Percentiles rank a stretch among this genome's conserved stretches.
Evolutionary conservation across 2,888 invertebrate genomes (phyloP).

Genomic region (Eupithecia subfuscata): DNA sequence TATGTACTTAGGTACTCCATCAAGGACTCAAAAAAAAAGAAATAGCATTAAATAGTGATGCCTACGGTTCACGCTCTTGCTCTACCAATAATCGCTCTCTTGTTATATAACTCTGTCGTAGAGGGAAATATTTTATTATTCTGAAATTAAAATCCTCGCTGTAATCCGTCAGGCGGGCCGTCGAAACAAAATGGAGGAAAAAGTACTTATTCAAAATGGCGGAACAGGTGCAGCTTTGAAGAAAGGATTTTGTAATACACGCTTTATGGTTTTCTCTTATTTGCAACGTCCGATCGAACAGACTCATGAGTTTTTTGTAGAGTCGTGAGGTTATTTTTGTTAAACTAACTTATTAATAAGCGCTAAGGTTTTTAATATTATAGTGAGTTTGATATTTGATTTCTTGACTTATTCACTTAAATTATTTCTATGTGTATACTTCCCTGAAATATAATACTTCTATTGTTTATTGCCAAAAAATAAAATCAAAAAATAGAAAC

Average conservation of each 20-base stretch:
- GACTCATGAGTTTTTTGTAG: background rate
- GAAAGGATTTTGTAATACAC: slow-evolving; percentile 52
- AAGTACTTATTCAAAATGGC: slow-evolving; percentile 58
- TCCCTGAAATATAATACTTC: too few species aligned
- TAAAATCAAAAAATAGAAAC: too few species aligned
- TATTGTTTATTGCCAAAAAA: too few species aligned
- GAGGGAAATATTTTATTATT: slow-evolving; percentile 75
- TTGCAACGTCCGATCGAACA: background rate
- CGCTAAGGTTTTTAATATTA: too few species aligned
- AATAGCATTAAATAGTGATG: background rate
- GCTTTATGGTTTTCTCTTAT: slow-evolving; percentile 39
- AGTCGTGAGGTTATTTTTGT: background rate
- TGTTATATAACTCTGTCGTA: slow-evolving; percentile 15
- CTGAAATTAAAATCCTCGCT: slow-evolving; percentile 62
- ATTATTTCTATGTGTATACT: too few species aligned
- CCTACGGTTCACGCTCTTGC: slow-evolving; percentile 3
- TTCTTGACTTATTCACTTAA: too few species aligned
- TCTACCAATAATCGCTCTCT: background rate
- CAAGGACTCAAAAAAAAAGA: background rate
- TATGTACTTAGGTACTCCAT: background rate
- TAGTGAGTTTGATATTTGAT: too few species aligned
- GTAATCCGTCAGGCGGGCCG: slow-evolving; percentile 75
- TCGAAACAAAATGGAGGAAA: slow-evolving; percentile 64
- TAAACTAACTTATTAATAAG: too few species aligned
- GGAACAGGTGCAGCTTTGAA: slow-evolving; percentile 66